A percentile compares a stretch with the other conserved stretches of the same genome.
These are phyloP conservation scores for Hydrophis major DNA, from an alignment of 2,797 vertebrate species.

Conservation along the genomic window DNA sequence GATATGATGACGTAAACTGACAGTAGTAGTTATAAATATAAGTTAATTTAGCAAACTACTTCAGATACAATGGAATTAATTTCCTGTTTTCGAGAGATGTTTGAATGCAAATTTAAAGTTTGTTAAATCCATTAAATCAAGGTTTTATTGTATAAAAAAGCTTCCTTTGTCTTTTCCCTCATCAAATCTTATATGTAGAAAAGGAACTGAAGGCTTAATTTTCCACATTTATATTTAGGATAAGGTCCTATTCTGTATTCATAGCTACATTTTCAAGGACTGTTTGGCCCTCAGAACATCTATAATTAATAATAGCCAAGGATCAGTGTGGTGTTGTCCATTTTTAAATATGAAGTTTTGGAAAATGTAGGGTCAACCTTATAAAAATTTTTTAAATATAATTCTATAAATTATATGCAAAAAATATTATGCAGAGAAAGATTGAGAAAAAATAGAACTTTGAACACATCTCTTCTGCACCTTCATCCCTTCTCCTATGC, in stretches of 20 bases:
- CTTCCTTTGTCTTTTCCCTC: not conserved
- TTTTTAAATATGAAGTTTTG: not conserved
- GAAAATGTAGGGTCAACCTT: not conserved
- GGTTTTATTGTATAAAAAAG: not conserved
- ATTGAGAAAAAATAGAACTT: not conserved
- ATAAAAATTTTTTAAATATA: not conserved
- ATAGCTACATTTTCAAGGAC: not conserved
- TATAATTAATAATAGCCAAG: not conserved
- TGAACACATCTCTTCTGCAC: not conserved
- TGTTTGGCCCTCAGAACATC: not conserved
- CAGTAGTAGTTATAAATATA: not conserved
- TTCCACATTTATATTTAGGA: not conserved
- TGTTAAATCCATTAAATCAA: not conserved
- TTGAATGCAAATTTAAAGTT: not conserved
- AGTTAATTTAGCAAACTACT: not conserved
- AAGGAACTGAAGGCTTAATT: not conserved
- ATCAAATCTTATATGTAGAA: not conserved
- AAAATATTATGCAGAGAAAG: not conserved
- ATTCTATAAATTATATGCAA: not conserved
- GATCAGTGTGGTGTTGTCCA: not conserved
- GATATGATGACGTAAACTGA: not conserved
- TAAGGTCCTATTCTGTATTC: not conserved
- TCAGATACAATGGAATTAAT: not conserved
- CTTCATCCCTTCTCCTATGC: not conserved
- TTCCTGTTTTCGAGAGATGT: not conserved